phyloP scores from a whole-genome alignment of 2,888 invertebrate species.

The Acrocera orbiculus region DNA sequence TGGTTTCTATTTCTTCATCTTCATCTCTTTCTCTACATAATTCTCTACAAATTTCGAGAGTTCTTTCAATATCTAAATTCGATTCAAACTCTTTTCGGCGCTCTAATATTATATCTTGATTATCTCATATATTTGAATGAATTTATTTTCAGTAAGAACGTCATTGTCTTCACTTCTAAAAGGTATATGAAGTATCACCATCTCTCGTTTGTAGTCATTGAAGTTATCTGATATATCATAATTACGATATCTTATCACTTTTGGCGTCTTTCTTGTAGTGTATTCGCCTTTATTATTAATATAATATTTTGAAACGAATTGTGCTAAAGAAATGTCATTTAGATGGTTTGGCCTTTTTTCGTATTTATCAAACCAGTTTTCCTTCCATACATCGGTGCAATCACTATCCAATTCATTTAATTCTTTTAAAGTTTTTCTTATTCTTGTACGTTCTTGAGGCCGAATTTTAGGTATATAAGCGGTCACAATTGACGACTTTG shows the following conservation, averaged over 20 bases:
- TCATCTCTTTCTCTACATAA: slow-evolving; percentile 4
- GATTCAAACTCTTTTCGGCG: slow-evolving; percentile 3
- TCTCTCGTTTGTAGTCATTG: slow-evolving; percentile 7
- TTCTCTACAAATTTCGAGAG: slow-evolving; percentile 1
- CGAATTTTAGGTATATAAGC: slow-evolving; percentile 17
- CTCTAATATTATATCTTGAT: neutral
- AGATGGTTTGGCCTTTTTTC: slow-evolving; percentile 9
- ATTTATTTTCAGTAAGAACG: slow-evolving; percentile 1
- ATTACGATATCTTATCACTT: slow-evolving; percentile 6
- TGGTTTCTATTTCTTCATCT: neutral
- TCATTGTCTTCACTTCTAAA: slow-evolving; percentile 3
- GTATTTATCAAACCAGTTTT: slow-evolving; percentile 21
- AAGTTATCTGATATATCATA: slow-evolving; percentile 10
- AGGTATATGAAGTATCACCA: slow-evolving; percentile 7
- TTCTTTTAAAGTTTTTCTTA: slow-evolving; percentile 23
- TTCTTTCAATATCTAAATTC: slow-evolving; percentile 1
- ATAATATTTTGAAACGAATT: slow-evolving; percentile 18
- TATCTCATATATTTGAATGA: slow-evolving; percentile 4
- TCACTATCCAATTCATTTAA: slow-evolving; percentile 19
- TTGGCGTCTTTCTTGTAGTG: slow-evolving; percentile 11
- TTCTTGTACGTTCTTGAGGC: slow-evolving; percentile 22
- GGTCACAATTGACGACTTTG: slow-evolving; percentile 4
- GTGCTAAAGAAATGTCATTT: neutral
- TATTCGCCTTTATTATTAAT: slow-evolving; percentile 8
- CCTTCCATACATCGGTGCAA: slow-evolving; percentile 20